phyloP scores from a whole-genome alignment of 2,888 invertebrate species.

The Andrena camellia region DNA sequence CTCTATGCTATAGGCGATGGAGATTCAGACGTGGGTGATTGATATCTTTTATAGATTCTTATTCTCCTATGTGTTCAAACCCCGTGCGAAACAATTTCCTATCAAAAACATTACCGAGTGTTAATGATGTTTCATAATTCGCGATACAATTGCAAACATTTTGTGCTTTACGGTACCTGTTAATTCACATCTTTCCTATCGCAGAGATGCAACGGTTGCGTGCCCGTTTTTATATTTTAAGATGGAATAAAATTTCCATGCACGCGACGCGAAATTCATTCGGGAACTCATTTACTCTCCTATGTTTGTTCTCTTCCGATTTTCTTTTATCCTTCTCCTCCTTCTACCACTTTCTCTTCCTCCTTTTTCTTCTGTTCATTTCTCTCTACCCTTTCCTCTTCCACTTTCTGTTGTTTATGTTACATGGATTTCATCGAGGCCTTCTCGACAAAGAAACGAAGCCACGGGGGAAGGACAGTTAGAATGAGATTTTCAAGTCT shows the following conservation, averaged over 20 bases:
- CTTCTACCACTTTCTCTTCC: background rate
- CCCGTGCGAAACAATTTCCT: background rate
- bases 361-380: background rate
- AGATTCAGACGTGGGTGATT: constrained; percentile 91
- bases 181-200: background rate
- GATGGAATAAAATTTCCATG: too few species aligned
- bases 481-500: background rate
- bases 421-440: background rate
- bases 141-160: background rate
- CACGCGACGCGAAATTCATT: background rate
- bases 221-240: background rate
- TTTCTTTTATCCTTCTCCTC: background rate
- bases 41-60: constrained; percentile 60
- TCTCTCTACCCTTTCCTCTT: background rate
- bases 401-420: constrained; percentile 1
- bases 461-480: background rate
- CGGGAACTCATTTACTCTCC: background rate
- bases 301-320: background rate
- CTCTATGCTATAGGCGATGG: constrained; percentile 91
- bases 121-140: background rate
- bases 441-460: too few species aligned
- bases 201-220: background rate
- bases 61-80: background rate
- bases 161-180: background rate
- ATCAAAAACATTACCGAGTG: background rate